These are phyloP conservation scores for Paramormyrops kingsleyae DNA, from an alignment of 2,113 vertebrate genomes.

Conservation along the genomic window DNA sequence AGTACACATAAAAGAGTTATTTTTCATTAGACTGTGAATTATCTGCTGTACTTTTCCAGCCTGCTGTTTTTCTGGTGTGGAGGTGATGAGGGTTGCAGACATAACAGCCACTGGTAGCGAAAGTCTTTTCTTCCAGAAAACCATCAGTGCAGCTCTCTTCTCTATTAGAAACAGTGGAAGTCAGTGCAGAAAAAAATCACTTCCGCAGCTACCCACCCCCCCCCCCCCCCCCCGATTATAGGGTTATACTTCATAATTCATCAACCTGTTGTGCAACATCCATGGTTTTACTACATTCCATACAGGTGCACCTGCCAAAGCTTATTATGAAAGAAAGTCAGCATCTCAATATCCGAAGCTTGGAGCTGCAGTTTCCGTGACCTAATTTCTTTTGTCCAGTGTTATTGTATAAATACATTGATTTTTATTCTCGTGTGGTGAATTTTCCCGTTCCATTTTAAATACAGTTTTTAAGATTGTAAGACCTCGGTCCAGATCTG, in stretches of 20 bases:
- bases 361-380: not conserved
- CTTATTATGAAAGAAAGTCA: not conserved
- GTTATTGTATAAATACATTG: not conserved
- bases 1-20: not conserved
- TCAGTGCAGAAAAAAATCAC: not conserved
- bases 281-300: not conserved
- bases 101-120: not conserved
- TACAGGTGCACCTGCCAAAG: not conserved
- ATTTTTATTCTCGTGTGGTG: not conserved
- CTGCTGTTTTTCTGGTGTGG: not conserved
- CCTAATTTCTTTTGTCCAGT: not conserved
- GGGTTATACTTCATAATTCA: not conserved
- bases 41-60: not conserved
- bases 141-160: not conserved
- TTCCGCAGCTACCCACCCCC: not conserved
- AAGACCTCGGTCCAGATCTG: not conserved
- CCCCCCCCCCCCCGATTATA: not conserved
- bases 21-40: not conserved
- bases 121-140: not conserved
- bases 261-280: not conserved
- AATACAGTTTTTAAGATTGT: not conserved
- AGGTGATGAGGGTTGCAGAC: not conserved
- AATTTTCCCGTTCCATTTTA: not conserved
- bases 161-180: not conserved
- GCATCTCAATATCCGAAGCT: not conserved